Percentiles rank a stretch among this genome's conserved stretches.
phyloP scores from a whole-genome alignment of 1,140 invertebrate species.

The Drosophila parabipectinata region DNA sequence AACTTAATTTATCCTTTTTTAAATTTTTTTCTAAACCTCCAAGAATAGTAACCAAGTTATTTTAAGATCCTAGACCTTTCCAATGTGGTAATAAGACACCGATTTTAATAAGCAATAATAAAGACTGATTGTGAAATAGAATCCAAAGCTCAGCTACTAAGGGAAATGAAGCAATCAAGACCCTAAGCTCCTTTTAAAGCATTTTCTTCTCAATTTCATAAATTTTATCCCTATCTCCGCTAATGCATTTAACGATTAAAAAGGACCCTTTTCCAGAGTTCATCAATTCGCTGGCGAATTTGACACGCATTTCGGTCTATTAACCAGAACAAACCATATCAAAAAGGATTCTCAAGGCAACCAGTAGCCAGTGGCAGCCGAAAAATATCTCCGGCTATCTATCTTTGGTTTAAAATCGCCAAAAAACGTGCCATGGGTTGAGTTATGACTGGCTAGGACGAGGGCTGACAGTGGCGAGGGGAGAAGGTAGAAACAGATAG shows the following conservation, averaged over 20 bases:
- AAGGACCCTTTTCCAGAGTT: slow-evolving; percentile 35
- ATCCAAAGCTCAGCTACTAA: not conserved
- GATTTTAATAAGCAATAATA: not conserved
- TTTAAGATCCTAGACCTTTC: not conserved
- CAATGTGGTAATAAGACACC: not conserved
- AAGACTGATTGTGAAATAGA: not conserved
- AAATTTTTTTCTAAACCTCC: no score
- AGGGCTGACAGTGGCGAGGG: not conserved
- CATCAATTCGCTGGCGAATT: slow-evolving; percentile 51
- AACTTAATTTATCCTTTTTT: no score
- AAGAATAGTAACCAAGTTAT: not conserved
- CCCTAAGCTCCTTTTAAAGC: not conserved
- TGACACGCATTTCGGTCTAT: slow-evolving; percentile 49
- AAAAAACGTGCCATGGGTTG: slow-evolving; percentile 44
- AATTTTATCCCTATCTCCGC: slow-evolving; percentile 23
- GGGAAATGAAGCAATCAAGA: no score
- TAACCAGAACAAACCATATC: slow-evolving; percentile 34
- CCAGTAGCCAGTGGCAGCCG: slow-evolving; percentile 45
- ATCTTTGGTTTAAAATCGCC: slow-evolving; percentile 60
- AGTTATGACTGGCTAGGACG: not conserved
- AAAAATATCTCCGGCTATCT: slow-evolving; percentile 53
- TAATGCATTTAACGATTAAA: slow-evolving; percentile 31
- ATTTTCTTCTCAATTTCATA: slow-evolving; percentile 8
- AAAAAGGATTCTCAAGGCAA: slow-evolving; percentile 50
- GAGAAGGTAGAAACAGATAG: not conserved